A percentile compares a stretch with the other conserved stretches of the same genome.
Evolutionary conservation across 2,888 invertebrate genomes (phyloP).

Genomic region (Aethes cnicana): DNA sequence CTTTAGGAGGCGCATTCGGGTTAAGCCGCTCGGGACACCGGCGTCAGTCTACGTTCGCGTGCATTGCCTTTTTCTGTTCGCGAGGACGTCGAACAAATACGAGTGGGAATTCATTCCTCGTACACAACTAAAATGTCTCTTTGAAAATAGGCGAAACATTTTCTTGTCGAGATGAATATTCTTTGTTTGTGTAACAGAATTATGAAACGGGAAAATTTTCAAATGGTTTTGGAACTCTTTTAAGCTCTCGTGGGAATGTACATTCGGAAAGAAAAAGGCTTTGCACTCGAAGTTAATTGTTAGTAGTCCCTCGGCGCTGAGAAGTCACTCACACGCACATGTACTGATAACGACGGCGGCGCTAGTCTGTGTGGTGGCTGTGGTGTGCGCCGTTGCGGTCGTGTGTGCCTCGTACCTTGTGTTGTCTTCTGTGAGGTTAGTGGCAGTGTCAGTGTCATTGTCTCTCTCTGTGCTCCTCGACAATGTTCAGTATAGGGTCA

Average conservation of each 20-base stretch:
- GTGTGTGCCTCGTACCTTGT: slow-evolving; percentile 72
- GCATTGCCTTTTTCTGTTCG: slow-evolving; percentile 73
- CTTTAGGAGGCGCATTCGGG: slow-evolving; percentile 71
- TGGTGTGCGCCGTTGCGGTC: too few relatives aligned
- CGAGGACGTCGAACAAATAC: slow-evolving; percentile 46
- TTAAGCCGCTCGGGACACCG: slow-evolving; percentile 71
- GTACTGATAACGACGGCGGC: slow-evolving; percentile 84
- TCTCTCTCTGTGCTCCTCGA: slow-evolving; percentile 67
- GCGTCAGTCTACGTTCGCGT: slow-evolving; percentile 60
- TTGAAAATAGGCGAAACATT: slow-evolving; percentile 36
- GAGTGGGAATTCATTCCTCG: slow-evolving; percentile 51
- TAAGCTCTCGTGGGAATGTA: slow-evolving; percentile 8
- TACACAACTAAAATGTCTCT: slow-evolving; percentile 46
- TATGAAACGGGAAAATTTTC: slow-evolving; percentile 17
- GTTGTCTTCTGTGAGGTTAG: slow-evolving; percentile 75
- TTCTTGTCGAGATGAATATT: slow-evolving; percentile 34
- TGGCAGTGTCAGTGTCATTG: slow-evolving; percentile 71
- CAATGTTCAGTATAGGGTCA: slow-evolving; percentile 58
- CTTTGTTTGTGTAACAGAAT: slow-evolving; percentile 27
- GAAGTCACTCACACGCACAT: slow-evolving; percentile 86
- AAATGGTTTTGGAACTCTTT: slow-evolving; percentile 12
- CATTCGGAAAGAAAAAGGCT: slow-evolving; percentile 54
- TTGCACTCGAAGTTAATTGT: slow-evolving; percentile 43
- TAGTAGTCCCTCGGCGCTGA: slow-evolving; percentile 56
- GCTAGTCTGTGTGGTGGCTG: slow-evolving; percentile 68